Evolutionary conservation across 2,797 vertebrate species (phyloP).

Genomic region (Enteromius fasciolatus): DNA sequence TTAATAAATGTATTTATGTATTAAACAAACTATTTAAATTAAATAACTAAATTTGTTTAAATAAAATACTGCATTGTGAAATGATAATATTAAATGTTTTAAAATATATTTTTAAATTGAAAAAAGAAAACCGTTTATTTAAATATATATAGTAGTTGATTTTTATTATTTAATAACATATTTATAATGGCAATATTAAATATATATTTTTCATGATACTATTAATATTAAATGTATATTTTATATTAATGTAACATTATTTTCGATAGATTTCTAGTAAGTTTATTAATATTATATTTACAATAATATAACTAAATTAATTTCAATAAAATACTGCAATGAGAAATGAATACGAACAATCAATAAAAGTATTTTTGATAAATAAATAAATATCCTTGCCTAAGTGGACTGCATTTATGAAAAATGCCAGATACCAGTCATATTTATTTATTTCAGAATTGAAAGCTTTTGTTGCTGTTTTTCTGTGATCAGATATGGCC

Average conservation of each 20-base stretch:
- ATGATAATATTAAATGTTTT: too few relatives aligned
- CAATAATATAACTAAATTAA: background rate
- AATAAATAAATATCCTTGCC: too few relatives aligned
- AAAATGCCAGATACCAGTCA: background rate
- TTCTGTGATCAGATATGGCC: conserved; percentile 16
- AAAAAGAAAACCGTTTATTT: too few relatives aligned
- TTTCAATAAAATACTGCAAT: background rate
- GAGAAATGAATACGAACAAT: background rate
- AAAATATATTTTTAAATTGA: too few relatives aligned
- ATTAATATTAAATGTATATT: too few relatives aligned
- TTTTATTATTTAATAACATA: too few relatives aligned
- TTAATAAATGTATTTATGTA: background rate
- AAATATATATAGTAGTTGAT: too few relatives aligned
- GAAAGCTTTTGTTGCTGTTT: conserved; percentile 26
- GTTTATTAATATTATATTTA: too few relatives aligned
- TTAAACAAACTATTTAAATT: background rate
- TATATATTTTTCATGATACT: too few relatives aligned
- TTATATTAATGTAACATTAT: too few relatives aligned
- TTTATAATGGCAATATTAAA: too few relatives aligned
- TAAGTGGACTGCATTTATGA: background rate
- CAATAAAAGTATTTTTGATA: background rate
- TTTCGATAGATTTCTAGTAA: too few relatives aligned
- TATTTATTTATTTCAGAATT: background rate
- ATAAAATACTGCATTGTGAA: background rate
- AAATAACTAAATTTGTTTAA: background rate